Evolutionary conservation across 2,797 vertebrate genomes (phyloP), one percentile per base, ranked within the genome.

Genomic region (Bradypodion ventrale): DNA sequence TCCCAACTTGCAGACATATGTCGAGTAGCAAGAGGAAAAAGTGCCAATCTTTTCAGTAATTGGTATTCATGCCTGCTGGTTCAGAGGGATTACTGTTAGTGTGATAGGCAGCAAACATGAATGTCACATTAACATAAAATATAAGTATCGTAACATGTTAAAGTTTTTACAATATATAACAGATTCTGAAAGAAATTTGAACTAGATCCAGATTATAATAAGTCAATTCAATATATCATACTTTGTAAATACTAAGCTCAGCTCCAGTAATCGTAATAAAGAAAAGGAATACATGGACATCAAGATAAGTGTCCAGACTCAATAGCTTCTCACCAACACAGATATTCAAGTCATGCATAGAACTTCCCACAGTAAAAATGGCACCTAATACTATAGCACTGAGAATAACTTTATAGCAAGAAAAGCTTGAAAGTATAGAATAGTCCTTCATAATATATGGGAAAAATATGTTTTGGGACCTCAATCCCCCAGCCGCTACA

Each of bases 121-220:
- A 92, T 91, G 82, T 93, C 92, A 94, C 94, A 93, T 94, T 94
- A 94, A 83, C 89, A 93, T 93, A 87, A 94, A 91, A 88, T 92
- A 87, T 78, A 94, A 93, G 81, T 83, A 89, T 75, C 79, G 60
- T 52, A 91, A 82, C 85, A 88, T 77, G 60, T 62, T 90, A 40
- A 70, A 91, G 89, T 95, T 89, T 93, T 59, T 91, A 90, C 86
- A 91, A 79, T 86, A 86, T 86, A 87, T 72, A 78, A 84, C 84
- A 79, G 32, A 93, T 89, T 88, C 75, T 87, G 91, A 93, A 94
- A 59, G 60, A 19, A 56, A 80, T 83, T 90, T 70, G 85, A 91
- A 94, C 93, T 68, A 84, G 75, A 87, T 90, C 37, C 40, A 89
- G 35, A 83, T 92, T 90, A 91, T 90, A 92, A 88, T 78, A 83